phyloP scores from a whole-genome alignment of 2,797 vertebrate genomes.

The Pogoniulus pusillus region DNA sequence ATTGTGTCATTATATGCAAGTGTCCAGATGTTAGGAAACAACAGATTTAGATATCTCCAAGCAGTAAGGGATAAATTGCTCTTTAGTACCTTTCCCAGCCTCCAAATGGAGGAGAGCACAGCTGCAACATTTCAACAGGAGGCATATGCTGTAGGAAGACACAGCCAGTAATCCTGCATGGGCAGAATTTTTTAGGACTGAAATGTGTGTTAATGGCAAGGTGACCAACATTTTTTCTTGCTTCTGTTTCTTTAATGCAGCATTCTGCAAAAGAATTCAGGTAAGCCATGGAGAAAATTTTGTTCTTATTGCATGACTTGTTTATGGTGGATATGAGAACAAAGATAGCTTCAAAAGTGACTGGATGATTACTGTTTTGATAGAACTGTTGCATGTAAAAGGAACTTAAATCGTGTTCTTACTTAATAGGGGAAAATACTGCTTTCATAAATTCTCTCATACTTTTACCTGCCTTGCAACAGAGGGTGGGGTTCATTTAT shows the following conservation, averaged over 20 bases:
- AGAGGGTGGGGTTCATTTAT: neutral
- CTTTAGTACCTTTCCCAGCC: neutral
- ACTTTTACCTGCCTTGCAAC: neutral
- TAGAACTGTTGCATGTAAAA: neutral
- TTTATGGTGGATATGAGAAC: neutral
- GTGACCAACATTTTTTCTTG: conserved; percentile 54
- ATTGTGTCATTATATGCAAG: neutral
- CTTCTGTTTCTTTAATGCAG: conserved; percentile 69
- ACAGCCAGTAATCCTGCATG: neutral
- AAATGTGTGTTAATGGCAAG: neutral
- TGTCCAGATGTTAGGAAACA: neutral
- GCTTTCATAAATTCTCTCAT: neutral
- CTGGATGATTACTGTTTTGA: conserved; percentile 16
- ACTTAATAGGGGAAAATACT: neutral
- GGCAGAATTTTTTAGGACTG: neutral
- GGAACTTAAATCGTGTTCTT: neutral
- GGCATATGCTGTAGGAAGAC: neutral
- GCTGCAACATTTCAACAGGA: neutral
- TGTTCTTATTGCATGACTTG: conserved; percentile 41
- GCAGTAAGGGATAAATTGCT: neutral
- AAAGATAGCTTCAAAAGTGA: conserved; percentile 14
- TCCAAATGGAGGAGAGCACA: neutral
- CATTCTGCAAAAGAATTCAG: conserved; percentile 45
- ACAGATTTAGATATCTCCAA: neutral
- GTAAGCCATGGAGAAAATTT: conserved; percentile 54